Evolutionary conservation across 2,888 invertebrate species (phyloP), one percentile per base, ranked within the genome.

Genomic region (Philopedon plagiatum): DNA sequence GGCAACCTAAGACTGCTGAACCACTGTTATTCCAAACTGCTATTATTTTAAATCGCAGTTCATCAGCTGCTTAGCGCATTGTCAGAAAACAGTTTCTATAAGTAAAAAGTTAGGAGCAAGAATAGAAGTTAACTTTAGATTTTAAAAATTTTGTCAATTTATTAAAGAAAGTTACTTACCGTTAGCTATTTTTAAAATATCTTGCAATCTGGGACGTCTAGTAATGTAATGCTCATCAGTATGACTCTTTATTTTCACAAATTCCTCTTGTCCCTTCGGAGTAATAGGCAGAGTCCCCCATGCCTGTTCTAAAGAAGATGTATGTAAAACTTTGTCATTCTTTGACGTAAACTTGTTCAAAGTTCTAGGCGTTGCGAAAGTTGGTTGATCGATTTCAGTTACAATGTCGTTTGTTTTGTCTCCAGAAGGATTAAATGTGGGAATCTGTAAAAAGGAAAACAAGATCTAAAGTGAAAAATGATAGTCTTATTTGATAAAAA

Each of bases 181-280:
- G n/a, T n/a, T 23, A 7, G 21, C n/a, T n/a, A 23, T 19, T 21
- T 46, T 46, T 1, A 46, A 46, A n/a, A 46, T 46, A n/a, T 46
- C 46, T 11, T 46, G 46, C 23, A 46, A 7, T 11, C 46, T 46
- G n/a, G 46, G 46, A 23, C 46, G 46, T 46, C 46, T 46, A 1
- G 46, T 46, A 23, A 23, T 4, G n/a, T n/a, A 9, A 11, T 21
- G 19, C 5, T 23, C 46, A 21, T 21, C 46, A n/a, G 46, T 21
- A 46, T 19, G n/a, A 46, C 23, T 46, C n/a, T 21, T 46, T 3
- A 23, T 21, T 23, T 21, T 21, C 3, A 46, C 46, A 46, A 23
- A 23, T 23, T 46, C 11, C 1, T 46, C 46, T 21, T 21, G 23
- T 46, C 46, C 46, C 21, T n/a, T 23, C 3, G 46, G 46, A 23